Conservation (phyloP, 37 sponge, comb jelly and placozoan genomes). For the Cliona cf. orientalis region DNA sequence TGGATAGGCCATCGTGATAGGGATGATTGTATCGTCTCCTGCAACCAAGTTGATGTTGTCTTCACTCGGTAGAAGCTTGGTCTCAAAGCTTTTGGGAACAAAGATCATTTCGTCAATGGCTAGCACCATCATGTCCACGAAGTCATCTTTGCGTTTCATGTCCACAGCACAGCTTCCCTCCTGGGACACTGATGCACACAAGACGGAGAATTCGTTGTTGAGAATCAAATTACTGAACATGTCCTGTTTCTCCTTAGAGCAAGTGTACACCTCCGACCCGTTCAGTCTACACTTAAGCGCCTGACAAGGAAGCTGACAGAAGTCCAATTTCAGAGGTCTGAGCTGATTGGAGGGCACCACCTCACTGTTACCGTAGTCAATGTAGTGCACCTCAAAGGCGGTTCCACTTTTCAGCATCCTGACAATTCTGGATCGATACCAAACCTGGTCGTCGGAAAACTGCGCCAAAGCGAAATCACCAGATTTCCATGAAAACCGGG, state of each 20-base stretch:
- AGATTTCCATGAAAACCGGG: neutral
- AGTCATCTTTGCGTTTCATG: neutral
- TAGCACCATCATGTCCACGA: constrained; percentile 2
- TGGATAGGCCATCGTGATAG: neutral
- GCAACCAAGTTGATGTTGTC: neutral
- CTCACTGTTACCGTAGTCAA: constrained; percentile 86
- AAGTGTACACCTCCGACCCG: constrained; percentile 15
- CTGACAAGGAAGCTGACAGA: constrained; percentile 40
- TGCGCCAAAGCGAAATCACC: constrained; percentile 18
- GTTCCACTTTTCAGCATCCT: neutral
- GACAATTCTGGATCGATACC: constrained; percentile 70
- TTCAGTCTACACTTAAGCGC: constrained; percentile 48
- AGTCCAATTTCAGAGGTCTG: constrained; percentile 6
- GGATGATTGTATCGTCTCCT: neutral
- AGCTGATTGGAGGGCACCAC: neutral
- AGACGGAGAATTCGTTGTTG: constrained; percentile 39
- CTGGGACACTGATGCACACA: constrained; percentile 6
- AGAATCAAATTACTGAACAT: constrained; percentile 25
- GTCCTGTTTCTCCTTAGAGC: neutral
- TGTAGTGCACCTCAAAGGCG: constrained; percentile 38
- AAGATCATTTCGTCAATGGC: constrained; percentile 3
- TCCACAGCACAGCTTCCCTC: constrained; percentile 16
- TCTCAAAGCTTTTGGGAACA: neutral
- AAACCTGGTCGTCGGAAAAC: constrained; percentile 71
- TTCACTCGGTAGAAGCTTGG: neutral